These are phyloP conservation scores for Pseudopleuronectes americanus DNA, from an alignment of 2,797 vertebrate genomes.

Conservation along the genomic window DNA sequence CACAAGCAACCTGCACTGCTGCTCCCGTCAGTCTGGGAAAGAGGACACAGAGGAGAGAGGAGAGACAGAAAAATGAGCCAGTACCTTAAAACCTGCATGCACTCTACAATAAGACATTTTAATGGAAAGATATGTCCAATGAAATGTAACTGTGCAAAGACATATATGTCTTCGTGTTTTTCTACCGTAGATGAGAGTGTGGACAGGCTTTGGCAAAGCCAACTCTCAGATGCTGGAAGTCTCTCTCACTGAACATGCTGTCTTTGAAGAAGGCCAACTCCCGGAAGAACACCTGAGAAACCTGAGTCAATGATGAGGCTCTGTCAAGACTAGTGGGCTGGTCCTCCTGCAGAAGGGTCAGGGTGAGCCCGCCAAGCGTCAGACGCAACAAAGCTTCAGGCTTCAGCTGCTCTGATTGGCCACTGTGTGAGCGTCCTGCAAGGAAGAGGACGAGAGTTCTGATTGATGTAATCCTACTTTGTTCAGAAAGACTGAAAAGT, in stretches of 20 bases:
- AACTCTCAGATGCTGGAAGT: constrained; percentile 86
- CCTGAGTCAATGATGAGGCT: constrained; percentile 73
- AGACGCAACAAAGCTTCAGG: constrained; percentile 87
- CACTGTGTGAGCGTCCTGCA: constrained; percentile 81
- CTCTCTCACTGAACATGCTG: constrained; percentile 88
- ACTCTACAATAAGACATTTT: not conserved
- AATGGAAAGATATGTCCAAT: not conserved
- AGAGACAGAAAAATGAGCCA: not conserved
- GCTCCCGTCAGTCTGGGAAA: constrained; percentile 86
- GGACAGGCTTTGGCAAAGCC: constrained; percentile 89
- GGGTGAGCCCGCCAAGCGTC: constrained; percentile 88
- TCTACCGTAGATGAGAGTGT: constrained; percentile 88
- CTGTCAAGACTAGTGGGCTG: constrained; percentile 50
- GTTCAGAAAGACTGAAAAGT: not conserved
- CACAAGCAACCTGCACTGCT: constrained; percentile 88
- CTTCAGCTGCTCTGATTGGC: constrained; percentile 84
- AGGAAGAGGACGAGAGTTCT: not conserved
- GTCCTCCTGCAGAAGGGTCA: constrained; percentile 87
- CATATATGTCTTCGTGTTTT: constrained; percentile 1
- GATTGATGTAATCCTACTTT: not conserved
- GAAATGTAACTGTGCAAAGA: not conserved
- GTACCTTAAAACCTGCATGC: too few species aligned
- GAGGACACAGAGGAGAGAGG: not conserved
- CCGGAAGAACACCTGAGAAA: constrained; percentile 86
- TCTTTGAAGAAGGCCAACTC: constrained; percentile 88